Evolutionary conservation across 1,140 invertebrate genomes (phyloP).

Genomic region (Microvelia longipes): DNA sequence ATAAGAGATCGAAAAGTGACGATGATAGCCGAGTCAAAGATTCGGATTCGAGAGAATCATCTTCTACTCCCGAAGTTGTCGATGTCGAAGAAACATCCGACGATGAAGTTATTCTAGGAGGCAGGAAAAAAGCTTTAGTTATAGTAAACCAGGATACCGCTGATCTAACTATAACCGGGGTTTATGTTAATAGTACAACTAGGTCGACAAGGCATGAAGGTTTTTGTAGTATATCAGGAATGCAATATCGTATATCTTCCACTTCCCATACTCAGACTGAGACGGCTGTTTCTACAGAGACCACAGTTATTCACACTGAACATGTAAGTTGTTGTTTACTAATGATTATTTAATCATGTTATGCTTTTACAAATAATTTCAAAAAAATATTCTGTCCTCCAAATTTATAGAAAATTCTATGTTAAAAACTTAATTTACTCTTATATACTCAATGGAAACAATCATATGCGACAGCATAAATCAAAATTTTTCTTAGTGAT

Average conservation of each 20-base stretch:
- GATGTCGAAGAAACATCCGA: conserved; percentile 13
- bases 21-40: conserved; percentile 18
- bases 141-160: conserved; percentile 66
- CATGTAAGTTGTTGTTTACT: neutral
- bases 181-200: conserved; percentile 56
- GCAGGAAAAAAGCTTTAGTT: conserved; percentile 36
- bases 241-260: conserved; percentile 64
- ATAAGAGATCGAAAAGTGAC: conserved; percentile 44
- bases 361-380: no score
- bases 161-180: conserved; percentile 69
- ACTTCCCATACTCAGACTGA: conserved; percentile 62
- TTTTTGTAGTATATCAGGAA: conserved; percentile 61
- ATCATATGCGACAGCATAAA: no score
- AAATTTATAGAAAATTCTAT: no score
- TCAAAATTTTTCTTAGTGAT: no score
- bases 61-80: conserved; percentile 10
- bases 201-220: conserved; percentile 59
- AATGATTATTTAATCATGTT: no score
- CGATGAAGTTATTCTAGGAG: conserved; percentile 18
- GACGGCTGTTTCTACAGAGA: conserved; percentile 52
- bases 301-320: conserved; percentile 29
- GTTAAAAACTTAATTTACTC: no score
- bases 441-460: no score
- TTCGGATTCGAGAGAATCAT: conserved; percentile 10
- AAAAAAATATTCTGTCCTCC: no score